phyloP scores from a whole-genome alignment of 2,113 vertebrate genomes.

The Clarias macrocephalus region DNA sequence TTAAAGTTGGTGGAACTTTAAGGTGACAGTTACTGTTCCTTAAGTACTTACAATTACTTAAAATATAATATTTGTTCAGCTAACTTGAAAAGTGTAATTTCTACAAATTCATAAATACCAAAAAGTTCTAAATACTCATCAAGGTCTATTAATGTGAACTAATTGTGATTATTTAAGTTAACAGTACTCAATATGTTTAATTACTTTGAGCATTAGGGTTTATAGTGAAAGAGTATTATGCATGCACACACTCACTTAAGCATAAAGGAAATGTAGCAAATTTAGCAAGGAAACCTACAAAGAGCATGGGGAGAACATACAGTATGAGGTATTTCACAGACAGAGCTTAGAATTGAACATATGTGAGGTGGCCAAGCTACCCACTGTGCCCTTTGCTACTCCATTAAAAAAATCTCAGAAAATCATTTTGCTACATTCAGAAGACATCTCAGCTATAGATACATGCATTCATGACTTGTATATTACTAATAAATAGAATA shows the following conservation, averaged over 20 bases:
- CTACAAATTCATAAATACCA: too few relatives aligned
- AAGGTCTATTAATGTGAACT: too few relatives aligned
- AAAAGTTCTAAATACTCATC: too few relatives aligned
- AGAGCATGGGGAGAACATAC: background rate
- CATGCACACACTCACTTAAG: background rate
- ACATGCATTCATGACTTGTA: background rate
- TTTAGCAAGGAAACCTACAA: background rate
- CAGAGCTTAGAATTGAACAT: background rate
- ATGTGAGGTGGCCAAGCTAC: background rate
- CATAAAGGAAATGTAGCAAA: background rate
- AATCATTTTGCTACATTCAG: background rate
- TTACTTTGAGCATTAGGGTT: too few relatives aligned
- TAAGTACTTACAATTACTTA: too few relatives aligned
- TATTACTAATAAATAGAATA: background rate
- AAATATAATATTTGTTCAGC: too few relatives aligned
- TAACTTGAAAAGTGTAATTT: too few relatives aligned
- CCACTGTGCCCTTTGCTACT: background rate
- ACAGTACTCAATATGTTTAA: too few relatives aligned
- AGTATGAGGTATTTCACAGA: background rate
- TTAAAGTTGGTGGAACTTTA: too few relatives aligned
- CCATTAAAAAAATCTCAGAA: background rate
- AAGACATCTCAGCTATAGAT: background rate
- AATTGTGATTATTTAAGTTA: too few relatives aligned
- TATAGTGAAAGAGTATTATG: background rate
- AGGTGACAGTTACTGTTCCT: too few relatives aligned